Conservation (phyloP, 2,797 vertebrate species). For the Pseudochaenichthys georgianus region DNA sequence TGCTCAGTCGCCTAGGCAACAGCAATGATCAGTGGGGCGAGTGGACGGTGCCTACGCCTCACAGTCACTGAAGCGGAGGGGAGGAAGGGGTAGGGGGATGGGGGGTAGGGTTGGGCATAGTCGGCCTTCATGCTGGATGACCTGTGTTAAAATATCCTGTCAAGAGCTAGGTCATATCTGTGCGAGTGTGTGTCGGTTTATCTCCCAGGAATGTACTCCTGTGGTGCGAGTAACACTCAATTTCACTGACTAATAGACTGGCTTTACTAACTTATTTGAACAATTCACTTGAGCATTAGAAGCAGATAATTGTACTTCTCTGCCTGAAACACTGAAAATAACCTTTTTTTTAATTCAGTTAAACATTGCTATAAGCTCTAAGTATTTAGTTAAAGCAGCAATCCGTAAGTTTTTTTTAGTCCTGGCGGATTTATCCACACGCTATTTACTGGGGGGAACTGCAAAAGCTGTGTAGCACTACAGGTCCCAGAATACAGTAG, state of each 20-base stretch:
- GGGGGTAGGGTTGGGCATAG: conserved; percentile 56
- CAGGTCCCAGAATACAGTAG: too few relatives aligned
- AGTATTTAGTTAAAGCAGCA: neutral
- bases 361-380: neutral
- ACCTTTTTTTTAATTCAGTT: neutral
- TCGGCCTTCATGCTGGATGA: conserved; percentile 58
- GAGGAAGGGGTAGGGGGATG: conserved; percentile 54
- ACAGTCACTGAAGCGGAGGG: conserved; percentile 64
- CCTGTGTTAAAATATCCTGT: conserved; percentile 66
- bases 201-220: neutral
- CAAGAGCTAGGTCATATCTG: conserved; percentile 45
- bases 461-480: too few relatives aligned
- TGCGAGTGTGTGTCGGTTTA: conserved; percentile 23
- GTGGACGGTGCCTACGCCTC: conserved; percentile 65
- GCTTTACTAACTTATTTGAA: neutral
- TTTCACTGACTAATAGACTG: neutral
- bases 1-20: conserved; percentile 73
- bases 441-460: too few relatives aligned
- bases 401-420: too few relatives aligned
- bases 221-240: conserved; percentile 7
- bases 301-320: neutral
- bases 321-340: neutral
- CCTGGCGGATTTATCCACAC: too few relatives aligned
- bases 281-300: neutral
- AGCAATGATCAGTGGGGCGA: conserved; percentile 74